Evolutionary conservation across 2,113 vertebrate species (phyloP).

Genomic region (Macrotus californicus): DNA sequence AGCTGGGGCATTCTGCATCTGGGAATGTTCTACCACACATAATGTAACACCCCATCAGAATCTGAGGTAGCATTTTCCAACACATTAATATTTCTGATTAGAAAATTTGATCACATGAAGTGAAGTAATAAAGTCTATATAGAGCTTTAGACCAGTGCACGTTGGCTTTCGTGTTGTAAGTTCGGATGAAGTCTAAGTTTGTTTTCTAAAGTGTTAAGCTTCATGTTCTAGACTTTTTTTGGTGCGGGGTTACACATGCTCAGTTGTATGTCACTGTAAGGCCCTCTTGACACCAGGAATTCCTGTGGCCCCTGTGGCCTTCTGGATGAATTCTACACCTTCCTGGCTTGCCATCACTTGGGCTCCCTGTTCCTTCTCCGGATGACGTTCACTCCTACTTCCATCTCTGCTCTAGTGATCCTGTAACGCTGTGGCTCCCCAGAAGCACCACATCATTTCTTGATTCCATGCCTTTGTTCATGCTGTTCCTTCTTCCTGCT

Average conservation of each 20-base stretch:
- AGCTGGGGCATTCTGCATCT: background rate
- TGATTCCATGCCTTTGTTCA: background rate
- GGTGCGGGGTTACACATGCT: background rate
- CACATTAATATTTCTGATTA: background rate
- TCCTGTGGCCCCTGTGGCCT: background rate
- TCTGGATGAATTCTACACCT: background rate
- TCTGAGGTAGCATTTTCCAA: background rate
- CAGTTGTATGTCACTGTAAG: background rate
- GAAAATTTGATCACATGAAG: background rate
- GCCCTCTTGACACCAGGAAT: background rate
- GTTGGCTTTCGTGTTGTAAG: background rate
- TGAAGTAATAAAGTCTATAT: background rate
- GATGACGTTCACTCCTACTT: too few relatives aligned
- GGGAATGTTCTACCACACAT: background rate
- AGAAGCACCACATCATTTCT: background rate
- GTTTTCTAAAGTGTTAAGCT: background rate
- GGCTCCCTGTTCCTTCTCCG: background rate
- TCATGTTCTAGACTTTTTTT: background rate
- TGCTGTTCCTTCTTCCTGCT: background rate
- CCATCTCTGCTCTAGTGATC: background rate
- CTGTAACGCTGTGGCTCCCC: fast-evolving
- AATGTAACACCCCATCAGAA: background rate
- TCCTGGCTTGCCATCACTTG: background rate
- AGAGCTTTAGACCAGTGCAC: background rate
- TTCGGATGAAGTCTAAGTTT: background rate